A percentile compares a stretch with the other conserved stretches of the same genome.
phyloP scores from a whole-genome alignment of 1,140 invertebrate genomes.

The Oedothorax gibbosus region DNA sequence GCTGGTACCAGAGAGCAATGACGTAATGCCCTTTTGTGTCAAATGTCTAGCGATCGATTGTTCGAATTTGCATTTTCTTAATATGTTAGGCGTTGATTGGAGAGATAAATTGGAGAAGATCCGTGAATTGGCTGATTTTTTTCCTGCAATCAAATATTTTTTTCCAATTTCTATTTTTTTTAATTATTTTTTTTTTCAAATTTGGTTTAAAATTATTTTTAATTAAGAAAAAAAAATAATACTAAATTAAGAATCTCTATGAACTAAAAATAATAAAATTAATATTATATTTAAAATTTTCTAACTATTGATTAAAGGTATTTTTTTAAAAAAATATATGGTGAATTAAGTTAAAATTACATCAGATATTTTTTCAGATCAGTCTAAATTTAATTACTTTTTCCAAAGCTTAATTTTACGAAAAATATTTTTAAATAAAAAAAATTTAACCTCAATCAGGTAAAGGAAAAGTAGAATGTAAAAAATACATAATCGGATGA shows the following conservation, averaged over 20 bases:
- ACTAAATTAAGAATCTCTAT: neutral
- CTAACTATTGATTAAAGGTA: too few relatives aligned
- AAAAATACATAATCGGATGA: too few relatives aligned
- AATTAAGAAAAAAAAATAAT: neutral
- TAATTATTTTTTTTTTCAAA: neutral
- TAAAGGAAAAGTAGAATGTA: too few relatives aligned
- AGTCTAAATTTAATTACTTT: too few relatives aligned
- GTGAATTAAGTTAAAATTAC: too few relatives aligned
- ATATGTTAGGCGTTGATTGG: neutral
- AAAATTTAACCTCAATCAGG: too few relatives aligned
- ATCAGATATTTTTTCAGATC: too few relatives aligned
- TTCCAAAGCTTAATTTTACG: too few relatives aligned
- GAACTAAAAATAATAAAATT: slow-evolving; percentile 1
- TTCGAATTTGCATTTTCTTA: slow-evolving; percentile 23
- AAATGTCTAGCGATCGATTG: slow-evolving; percentile 7
- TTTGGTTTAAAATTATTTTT: neutral
- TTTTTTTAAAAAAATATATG: too few relatives aligned
- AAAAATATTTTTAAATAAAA: too few relatives aligned
- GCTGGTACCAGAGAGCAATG: slow-evolving; percentile 1
- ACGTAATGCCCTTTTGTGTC: slow-evolving; percentile 37
- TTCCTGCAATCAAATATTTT: neutral
- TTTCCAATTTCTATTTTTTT: neutral
- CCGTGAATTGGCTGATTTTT: neutral
- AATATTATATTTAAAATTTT: neutral
- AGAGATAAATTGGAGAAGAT: neutral